phyloP scores from a whole-genome alignment of 2,888 invertebrate genomes.

The Pollenia griseotomentosa region DNA sequence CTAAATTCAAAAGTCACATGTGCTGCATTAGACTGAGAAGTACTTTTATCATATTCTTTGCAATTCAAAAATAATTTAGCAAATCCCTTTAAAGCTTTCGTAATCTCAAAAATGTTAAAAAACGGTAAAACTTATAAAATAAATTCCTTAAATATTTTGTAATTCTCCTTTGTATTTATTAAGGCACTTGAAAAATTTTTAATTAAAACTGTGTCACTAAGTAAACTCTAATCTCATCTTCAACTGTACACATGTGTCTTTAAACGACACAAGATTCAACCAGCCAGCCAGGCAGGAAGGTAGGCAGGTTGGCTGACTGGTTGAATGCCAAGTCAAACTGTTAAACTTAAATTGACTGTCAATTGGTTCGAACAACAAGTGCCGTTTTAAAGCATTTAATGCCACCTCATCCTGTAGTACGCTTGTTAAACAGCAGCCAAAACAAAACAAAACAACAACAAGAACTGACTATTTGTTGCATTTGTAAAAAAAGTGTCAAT shows the following conservation, averaged over 20 bases:
- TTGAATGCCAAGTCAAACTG: conserved; percentile 28
- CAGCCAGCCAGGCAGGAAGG: background rate
- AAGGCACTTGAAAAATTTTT: conserved; percentile 21
- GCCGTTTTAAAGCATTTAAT: conserved; percentile 48
- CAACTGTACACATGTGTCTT: conserved; percentile 21
- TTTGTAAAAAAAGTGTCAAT: conserved; percentile 60
- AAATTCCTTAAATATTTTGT: conserved; percentile 9
- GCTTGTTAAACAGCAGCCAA: conserved; percentile 5
- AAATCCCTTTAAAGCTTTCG: too few species aligned
- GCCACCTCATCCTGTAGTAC: conserved; percentile 33
- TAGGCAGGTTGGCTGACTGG: background rate
- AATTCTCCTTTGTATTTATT: background rate
- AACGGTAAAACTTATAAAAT: background rate
- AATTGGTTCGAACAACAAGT: conserved; percentile 66
- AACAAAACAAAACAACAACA: background rate
- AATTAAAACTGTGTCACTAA: conserved; percentile 44
- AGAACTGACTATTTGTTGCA: conserved; percentile 6
- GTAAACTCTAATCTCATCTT: conserved; percentile 33
- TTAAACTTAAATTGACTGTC: conserved; percentile 64
- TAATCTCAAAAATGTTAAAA: too few species aligned
- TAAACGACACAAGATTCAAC: background rate
- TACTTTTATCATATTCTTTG: too few species aligned
- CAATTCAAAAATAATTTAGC: too few species aligned
- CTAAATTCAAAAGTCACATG: too few species aligned
- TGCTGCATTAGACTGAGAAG: too few species aligned